Evolutionary conservation across 2,888 invertebrate genomes (phyloP).

Genomic region (Acheta domesticus): DNA sequence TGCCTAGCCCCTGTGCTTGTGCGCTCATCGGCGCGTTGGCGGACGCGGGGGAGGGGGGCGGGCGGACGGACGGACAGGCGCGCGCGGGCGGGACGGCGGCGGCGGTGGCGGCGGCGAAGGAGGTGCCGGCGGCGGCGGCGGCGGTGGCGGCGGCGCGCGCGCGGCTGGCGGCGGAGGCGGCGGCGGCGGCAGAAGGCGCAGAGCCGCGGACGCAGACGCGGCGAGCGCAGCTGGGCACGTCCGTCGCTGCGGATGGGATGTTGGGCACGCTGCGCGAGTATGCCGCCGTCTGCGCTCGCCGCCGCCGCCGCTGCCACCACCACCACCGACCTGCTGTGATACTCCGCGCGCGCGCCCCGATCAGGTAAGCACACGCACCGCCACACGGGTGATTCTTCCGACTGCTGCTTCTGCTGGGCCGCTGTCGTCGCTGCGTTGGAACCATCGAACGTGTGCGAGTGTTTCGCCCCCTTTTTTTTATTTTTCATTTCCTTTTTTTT

Average conservation of each 20-base stretch:
- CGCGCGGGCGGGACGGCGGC: not conserved
- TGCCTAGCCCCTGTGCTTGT: not conserved
- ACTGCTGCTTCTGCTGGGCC: no score
- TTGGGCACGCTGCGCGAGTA: not conserved
- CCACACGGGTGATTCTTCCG: no score
- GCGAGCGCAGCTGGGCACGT: not conserved
- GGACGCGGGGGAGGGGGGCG: not conserved
- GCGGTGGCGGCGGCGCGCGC: not conserved
- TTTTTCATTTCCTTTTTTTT: not conserved
- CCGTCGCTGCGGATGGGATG: not conserved
- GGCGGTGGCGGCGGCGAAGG: not conserved
- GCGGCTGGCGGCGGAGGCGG: not conserved
- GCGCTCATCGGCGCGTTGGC: not conserved
- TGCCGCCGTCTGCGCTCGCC: not conserved
- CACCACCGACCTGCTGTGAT: conserved; percentile 3
- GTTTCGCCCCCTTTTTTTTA: not conserved
- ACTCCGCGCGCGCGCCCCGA: not conserved
- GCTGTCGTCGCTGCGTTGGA: no score
- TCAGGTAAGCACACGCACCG: not conserved
- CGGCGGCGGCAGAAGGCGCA: not conserved
- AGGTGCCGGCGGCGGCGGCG: not conserved
- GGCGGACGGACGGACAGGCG: not conserved
- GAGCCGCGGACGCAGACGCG: conserved; percentile 6
- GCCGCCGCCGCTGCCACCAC: not conserved
- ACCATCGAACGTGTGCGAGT: not conserved